phyloP scores from a whole-genome alignment of 2,113 vertebrate species.

The Tupaia tana region DNA sequence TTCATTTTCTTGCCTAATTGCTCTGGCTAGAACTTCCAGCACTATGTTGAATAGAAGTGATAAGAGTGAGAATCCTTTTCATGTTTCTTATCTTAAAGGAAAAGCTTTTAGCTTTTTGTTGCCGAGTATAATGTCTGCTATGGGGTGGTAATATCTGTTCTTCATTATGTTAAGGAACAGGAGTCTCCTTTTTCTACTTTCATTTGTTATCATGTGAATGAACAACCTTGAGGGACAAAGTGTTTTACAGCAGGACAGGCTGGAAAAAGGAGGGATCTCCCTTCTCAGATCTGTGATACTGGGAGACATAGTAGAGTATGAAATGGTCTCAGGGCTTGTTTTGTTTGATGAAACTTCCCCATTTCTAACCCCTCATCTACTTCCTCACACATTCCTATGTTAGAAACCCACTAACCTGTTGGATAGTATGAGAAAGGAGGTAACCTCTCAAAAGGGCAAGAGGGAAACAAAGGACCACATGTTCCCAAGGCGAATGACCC shows the following conservation, averaged over 20 bases:
- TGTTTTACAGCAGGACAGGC: background rate
- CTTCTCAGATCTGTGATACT: background rate
- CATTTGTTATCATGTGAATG: background rate
- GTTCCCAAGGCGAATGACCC: background rate
- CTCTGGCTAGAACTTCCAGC: background rate
- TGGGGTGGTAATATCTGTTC: background rate
- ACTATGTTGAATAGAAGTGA: background rate
- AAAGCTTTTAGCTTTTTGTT: background rate
- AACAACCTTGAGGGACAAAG: background rate
- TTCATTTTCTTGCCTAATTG: background rate
- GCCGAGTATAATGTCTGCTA: background rate
- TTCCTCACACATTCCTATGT: fast-evolving
- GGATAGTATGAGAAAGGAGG: background rate
- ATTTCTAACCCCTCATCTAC: background rate
- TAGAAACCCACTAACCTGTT: background rate
- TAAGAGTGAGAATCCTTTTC: background rate
- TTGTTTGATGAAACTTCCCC: background rate
- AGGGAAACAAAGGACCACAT: background rate
- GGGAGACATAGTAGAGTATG: background rate
- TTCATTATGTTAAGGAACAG: background rate
- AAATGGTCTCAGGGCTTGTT: background rate
- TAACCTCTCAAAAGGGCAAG: background rate
- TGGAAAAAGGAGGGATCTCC: background rate
- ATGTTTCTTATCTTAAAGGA: background rate
- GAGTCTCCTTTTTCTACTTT: background rate